phyloP scores from a whole-genome alignment of 2,888 invertebrate species.

The Aproaerema taeniolella region DNA sequence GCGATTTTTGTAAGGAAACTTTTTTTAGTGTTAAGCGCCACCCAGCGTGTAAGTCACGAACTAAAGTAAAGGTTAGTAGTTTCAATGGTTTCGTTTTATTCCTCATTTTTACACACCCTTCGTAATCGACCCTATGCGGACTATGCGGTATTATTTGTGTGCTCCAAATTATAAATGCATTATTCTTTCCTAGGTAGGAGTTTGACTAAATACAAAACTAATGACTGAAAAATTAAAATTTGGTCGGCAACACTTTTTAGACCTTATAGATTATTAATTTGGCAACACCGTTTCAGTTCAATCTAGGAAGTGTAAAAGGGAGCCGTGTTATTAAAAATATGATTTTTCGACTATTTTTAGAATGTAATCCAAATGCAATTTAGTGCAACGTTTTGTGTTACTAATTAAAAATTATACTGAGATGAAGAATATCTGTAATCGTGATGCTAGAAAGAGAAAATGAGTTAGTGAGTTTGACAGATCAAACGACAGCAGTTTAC shows the following conservation, averaged over 20 bases:
- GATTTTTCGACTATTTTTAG: constrained; percentile 54
- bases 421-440: constrained; percentile 35
- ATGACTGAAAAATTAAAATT: neutral
- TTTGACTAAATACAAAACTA: too few species aligned
- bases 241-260: neutral
- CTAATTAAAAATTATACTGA: constrained; percentile 39
- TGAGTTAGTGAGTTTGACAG: constrained; percentile 42
- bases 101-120: too few species aligned
- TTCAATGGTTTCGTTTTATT: too few species aligned
- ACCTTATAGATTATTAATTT: constrained; percentile 24
- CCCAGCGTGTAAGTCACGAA: too few species aligned
- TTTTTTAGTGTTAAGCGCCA: too few species aligned
- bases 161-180: too few species aligned
- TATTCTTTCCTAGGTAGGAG: too few species aligned
- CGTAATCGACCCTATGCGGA: too few species aligned
- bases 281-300: constrained; percentile 53
- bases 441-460: constrained; percentile 39
- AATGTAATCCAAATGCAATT: constrained; percentile 40
- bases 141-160: too few species aligned
- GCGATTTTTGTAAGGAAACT: too few species aligned
- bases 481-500: constrained; percentile 50
- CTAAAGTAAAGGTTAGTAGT: too few species aligned
- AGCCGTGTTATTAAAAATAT: constrained; percentile 40
- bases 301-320: constrained; percentile 62
- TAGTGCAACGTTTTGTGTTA: constrained; percentile 35